Base-by-base conservation (phyloP, 2,113 vertebrate genomes). In the Chunga burmeisteri region DNA sequence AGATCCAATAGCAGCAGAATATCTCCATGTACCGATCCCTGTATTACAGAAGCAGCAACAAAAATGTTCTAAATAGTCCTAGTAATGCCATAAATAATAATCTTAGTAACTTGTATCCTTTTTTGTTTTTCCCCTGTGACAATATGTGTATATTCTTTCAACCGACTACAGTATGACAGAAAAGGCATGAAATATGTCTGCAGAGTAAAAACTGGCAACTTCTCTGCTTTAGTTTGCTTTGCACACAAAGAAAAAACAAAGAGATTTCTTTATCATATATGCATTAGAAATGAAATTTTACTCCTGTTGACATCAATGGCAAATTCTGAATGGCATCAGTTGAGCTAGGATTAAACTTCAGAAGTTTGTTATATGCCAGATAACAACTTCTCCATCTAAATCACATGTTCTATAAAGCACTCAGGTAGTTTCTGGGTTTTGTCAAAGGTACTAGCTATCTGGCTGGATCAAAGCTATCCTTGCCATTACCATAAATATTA, bases 291-390 rank as follows among this genome's bases (percentile, higher is more conserved):
- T 49, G 79, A 80, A 93, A 73, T 73, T 85, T 91, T 38, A 36
- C 8, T 88, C 78, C 38, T 72, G 17, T 62, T 91, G 49, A 77
- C 71, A 73, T 90, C 71, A 70, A 2, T 90, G 58, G 84, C 42
- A 95, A 94, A 88, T 82, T 92, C 70, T 88, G n/a, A 90, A 62
- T n/a, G 38, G 58, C 53, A 94, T 94, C 63, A 62, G 30, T 9
- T 82, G 62, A 86, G n/a, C n/a, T 47, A 80, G 74, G 74, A 90
- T 94, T 94, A 86, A 44, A 82, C 93, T 82, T 93, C 71, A 93
- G 74, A 68, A 90, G 53, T 95, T 91, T 92, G 74, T 66, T 91
- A 73, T 73, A 82, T 85, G 53, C 46, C 89, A 85, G 65, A 81
- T 85, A 94, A 47, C 47, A 79, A 50, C 13, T 79, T 79, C 63